These are phyloP conservation scores for Syrrhaptes paradoxus DNA, from an alignment of 2,113 vertebrate species.

Conservation along the genomic window DNA sequence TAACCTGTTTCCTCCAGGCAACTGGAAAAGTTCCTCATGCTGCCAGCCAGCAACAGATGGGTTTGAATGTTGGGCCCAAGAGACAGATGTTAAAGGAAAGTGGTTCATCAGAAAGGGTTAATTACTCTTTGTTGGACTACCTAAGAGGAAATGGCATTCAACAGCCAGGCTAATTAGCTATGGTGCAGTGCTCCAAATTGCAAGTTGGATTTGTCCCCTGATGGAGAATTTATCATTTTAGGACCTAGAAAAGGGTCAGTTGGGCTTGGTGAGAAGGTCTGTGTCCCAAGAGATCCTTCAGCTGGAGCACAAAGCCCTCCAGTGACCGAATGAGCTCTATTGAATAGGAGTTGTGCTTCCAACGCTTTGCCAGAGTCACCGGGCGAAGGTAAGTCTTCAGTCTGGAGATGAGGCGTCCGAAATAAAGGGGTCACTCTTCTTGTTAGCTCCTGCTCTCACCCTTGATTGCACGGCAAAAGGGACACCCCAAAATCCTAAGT, in stretches of 20 bases:
- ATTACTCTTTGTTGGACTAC: background rate
- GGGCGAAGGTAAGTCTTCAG: background rate
- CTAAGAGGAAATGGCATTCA: background rate
- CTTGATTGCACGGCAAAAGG: background rate
- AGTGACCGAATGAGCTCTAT: background rate
- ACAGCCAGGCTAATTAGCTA: background rate
- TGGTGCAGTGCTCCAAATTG: background rate
- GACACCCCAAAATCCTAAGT: background rate
- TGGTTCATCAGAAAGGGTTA: background rate
- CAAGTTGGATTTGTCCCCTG: background rate
- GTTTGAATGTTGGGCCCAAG: background rate
- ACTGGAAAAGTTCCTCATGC: background rate
- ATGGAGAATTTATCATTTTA: background rate
- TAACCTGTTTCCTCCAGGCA: background rate
- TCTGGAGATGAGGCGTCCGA: background rate
- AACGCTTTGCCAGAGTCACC: fast-evolving
- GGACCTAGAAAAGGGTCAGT: background rate
- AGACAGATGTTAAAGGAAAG: background rate
- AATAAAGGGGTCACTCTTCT: background rate
- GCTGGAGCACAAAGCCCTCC: background rate
- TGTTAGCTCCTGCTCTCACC: background rate
- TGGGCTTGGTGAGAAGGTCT: background rate
- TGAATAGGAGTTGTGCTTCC: background rate
- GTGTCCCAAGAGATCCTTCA: background rate
- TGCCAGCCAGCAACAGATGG: background rate